phyloP scores from a whole-genome alignment of 2,797 vertebrate genomes.

The Sebastes minor region DNA sequence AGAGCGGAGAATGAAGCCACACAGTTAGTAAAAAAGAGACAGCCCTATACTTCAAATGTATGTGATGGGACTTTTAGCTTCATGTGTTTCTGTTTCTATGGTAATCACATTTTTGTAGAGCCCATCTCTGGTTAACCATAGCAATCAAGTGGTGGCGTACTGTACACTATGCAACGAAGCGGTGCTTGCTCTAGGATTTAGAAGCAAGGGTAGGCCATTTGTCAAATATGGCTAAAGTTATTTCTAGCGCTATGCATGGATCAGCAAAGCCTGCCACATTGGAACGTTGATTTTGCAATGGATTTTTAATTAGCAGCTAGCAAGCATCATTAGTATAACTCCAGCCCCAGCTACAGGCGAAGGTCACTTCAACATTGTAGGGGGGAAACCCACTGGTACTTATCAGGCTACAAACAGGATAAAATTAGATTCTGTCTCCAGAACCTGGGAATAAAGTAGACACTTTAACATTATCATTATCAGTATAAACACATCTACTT shows the following conservation, averaged over 20 bases:
- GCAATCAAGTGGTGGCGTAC: not conserved
- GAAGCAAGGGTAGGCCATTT: slow-evolving; percentile 13
- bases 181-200: slow-evolving; percentile 21
- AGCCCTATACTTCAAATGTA: not conserved
- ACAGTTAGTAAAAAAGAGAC: not conserved
- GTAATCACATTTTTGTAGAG: not conserved
- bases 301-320: slow-evolving; percentile 31
- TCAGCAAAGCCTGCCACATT: slow-evolving; percentile 49
- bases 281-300: slow-evolving; percentile 30
- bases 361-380: slow-evolving; percentile 17
- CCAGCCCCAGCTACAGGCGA: slow-evolving; percentile 1
- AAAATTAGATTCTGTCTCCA: slow-evolving; percentile 45
- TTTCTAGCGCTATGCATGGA: slow-evolving; percentile 25
- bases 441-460: slow-evolving; percentile 62
- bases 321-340: slow-evolving; percentile 56
- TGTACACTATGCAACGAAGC: slow-evolving; percentile 10
- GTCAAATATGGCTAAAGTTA: slow-evolving; percentile 30
- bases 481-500: not conserved
- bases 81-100: not conserved
- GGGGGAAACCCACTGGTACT: slow-evolving; percentile 43
- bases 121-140: slow-evolving; percentile 36
- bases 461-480: slow-evolving; percentile 36
- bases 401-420: slow-evolving; percentile 53
- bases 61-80: not conserved
- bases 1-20: slow-evolving; percentile 2